phyloP scores from a whole-genome alignment of 2,888 invertebrate genomes.

The Euphydryas editha region DNA sequence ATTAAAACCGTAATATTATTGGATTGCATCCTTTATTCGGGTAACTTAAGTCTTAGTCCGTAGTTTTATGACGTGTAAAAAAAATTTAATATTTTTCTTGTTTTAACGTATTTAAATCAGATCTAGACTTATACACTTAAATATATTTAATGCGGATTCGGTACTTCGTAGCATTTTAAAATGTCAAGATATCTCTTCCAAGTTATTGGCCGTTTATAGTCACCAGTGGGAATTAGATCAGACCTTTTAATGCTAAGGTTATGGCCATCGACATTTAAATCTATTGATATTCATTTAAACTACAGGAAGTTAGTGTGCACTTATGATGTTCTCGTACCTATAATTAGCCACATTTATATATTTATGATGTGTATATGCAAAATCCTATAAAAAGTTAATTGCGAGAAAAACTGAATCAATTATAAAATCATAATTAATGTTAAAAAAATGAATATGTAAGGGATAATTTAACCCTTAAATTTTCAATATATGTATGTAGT shows the following conservation, averaged over 20 bases:
- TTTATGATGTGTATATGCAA: slow-evolving; percentile 23
- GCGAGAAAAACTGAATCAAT: slow-evolving; percentile 16
- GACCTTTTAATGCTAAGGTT: slow-evolving; percentile 46
- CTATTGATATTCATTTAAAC: slow-evolving; percentile 57
- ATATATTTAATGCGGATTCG: not conserved
- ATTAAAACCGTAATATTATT: not conserved
- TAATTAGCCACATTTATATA: slow-evolving; percentile 17
- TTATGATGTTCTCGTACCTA: not conserved
- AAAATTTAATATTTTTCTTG: too few species aligned
- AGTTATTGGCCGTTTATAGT: slow-evolving; percentile 33
- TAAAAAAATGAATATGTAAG: slow-evolving; percentile 10
- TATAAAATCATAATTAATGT: slow-evolving; percentile 15
- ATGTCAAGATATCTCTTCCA: slow-evolving; percentile 41
- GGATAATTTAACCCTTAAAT: too few species aligned
- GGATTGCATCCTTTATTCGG: too few species aligned
- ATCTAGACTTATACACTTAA: too few species aligned
- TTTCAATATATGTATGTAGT: too few species aligned
- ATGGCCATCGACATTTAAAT: slow-evolving; percentile 57
- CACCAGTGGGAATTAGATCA: slow-evolving; percentile 39
- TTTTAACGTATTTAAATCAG: too few species aligned
- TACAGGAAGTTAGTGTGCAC: slow-evolving; percentile 36
- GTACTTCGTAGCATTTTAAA: slow-evolving; percentile 35
- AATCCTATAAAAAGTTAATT: slow-evolving; percentile 14
- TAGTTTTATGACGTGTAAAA: too few species aligned
- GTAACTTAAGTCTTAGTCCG: too few species aligned